phyloP scores from a whole-genome alignment of 1,140 invertebrate species.

The Matsumurasca onukii region DNA sequence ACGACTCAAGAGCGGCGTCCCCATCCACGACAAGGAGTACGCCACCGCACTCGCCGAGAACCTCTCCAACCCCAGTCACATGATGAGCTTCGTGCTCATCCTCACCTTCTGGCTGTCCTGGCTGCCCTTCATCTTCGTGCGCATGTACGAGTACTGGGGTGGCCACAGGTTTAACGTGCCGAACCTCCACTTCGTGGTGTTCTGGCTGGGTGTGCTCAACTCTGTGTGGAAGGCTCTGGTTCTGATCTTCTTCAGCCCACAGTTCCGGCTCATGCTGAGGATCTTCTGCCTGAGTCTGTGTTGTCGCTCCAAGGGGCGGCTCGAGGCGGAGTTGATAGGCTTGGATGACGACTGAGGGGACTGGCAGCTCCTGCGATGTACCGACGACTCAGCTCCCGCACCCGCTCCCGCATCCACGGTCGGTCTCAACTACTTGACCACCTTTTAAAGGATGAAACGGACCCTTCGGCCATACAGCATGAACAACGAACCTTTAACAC shows the following conservation, averaged over 20 bases:
- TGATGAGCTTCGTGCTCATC: slow-evolving; percentile 91
- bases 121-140: slow-evolving; percentile 84
- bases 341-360: slow-evolving; percentile 73
- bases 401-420: not conserved
- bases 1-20: slow-evolving; percentile 71
- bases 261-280: slow-evolving; percentile 83
- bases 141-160: slow-evolving; percentile 54
- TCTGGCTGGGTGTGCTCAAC: slow-evolving; percentile 92
- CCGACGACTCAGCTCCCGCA: slow-evolving; percentile 12
- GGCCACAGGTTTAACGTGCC: slow-evolving; percentile 58
- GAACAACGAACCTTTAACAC: no score
- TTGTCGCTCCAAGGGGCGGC: slow-evolving; percentile 72
- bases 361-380: slow-evolving; percentile 9
- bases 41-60: slow-evolving; percentile 88
- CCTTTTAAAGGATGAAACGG: no score
- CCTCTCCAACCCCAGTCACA: slow-evolving; percentile 88
- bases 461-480: no score
- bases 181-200: slow-evolving; percentile 86
- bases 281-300: slow-evolving; percentile 88
- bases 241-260: slow-evolving; percentile 81
- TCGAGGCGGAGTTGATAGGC: slow-evolving; percentile 78
- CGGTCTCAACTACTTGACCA: slow-evolving; percentile 16
- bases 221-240: slow-evolving; percentile 94
- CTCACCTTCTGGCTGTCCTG: slow-evolving; percentile 89
- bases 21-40: slow-evolving; percentile 92